Base-by-base conservation (phyloP, 2,113 vertebrate species). In the Vidua chalybeata region DNA sequence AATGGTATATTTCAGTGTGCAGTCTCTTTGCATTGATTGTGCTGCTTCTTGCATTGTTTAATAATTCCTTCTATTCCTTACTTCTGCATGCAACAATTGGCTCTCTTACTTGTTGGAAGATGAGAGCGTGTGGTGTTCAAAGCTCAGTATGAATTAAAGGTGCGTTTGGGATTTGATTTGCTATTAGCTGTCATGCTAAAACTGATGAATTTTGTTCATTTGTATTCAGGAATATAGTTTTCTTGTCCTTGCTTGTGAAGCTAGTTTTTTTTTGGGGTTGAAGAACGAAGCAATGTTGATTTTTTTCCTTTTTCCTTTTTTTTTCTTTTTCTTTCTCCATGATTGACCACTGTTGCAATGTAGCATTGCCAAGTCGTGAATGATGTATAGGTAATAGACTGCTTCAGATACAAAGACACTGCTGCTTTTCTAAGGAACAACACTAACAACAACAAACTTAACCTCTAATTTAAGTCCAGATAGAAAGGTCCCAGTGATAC, bases 71-170 rank as follows among this genome's bases (percentile, higher is more conserved):
- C 93, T 96, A 9, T 96, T 97, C 95, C 97, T 97, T 96, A 96
- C 96, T 89, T 96, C 93, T 94, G 93, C 94, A 89, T 93, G 95
- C 97, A 95, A 97, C 95, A 92, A 92, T 89, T 97, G 93, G 91
- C 90, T 96, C 95, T 97, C 95, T 96, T 80, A 96, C 90, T 97
- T 96, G 90, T 95, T 95, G 94, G 94, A 97, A 93, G 95, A 95
- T 95, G 94, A 97, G 95, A 96, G 94, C 6, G 72, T 94, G 84
- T 97, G 96, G 55, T 97, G 88, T 94, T 96, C 88, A 96, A 96
- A 96, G 88, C 89, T 93, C 96, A 94, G 90, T 97, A 84, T 96
- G 94, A 96, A 96, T 95, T 96, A 90, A 97, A 97, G 96, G 96
- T 97, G 95, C 90, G 95, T 97, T 88, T 95, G 94, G 94, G 83